Percentiles rank a stretch among this genome's conserved stretches.
phyloP scores from a whole-genome alignment of 1,140 invertebrate species.

The Aphis gossypii region DNA sequence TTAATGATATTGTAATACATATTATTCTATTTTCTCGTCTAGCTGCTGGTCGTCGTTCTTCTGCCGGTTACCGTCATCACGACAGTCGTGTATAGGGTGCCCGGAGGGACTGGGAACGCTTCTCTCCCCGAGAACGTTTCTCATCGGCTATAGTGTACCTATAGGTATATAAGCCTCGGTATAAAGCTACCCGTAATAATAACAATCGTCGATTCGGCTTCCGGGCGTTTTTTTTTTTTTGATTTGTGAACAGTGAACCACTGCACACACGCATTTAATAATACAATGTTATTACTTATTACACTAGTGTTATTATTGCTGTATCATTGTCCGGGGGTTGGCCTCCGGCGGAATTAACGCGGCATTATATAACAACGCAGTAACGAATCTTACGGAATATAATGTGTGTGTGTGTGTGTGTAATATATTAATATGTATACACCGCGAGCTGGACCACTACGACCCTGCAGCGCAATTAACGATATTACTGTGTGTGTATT shows the following conservation, averaged over 20 bases:
- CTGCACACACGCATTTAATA: not conserved
- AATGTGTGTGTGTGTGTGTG: not conserved
- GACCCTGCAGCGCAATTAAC: constrained; percentile 18
- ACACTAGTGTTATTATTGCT: constrained; percentile 9
- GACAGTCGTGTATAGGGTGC: not conserved
- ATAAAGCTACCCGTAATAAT: no score
- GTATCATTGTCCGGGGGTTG: constrained; percentile 32
- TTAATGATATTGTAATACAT: not conserved
- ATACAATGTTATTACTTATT: not conserved
- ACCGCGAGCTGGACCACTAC: not conserved
- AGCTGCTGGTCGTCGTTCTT: not conserved
- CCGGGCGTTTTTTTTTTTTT: constrained; percentile 21
- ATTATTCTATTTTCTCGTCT: not conserved
- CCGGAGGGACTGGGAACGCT: not conserved
- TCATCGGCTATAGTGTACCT: not conserved
- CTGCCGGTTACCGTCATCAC: not conserved
- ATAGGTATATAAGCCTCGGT: not conserved
- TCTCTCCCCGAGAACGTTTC: not conserved
- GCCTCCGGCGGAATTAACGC: constrained; percentile 35
- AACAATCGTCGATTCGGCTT: not conserved
- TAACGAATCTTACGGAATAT: constrained; percentile 16
- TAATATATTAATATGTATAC: not conserved
- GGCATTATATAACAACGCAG: constrained; percentile 19
- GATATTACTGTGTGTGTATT: not conserved
- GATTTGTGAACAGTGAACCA: not conserved